phyloP scores from a whole-genome alignment of 2,797 vertebrate species.

The Malurus leucopterus region DNA sequence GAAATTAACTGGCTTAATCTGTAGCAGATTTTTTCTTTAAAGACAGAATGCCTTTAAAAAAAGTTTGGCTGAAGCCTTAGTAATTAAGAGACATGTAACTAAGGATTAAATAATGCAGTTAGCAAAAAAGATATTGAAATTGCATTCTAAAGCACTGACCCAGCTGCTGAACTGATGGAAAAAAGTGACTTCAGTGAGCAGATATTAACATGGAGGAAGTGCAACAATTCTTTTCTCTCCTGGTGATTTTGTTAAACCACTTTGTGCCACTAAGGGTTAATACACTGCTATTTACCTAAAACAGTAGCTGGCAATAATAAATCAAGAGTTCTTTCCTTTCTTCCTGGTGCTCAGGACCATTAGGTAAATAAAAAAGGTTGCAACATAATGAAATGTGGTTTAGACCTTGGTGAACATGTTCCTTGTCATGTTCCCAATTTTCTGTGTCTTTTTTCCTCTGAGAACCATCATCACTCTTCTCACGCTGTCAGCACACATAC shows the following conservation, averaged over 20 bases:
- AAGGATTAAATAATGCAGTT: neutral
- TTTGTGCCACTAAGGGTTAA: neutral
- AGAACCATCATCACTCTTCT: neutral
- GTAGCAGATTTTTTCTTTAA: neutral
- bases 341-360: neutral
- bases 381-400: neutral
- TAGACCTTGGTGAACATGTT: neutral
- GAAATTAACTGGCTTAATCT: neutral
- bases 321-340: neutral
- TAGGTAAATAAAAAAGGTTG: neutral
- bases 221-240: neutral
- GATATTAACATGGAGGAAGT: neutral
- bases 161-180: neutral
- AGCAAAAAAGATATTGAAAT: neutral
- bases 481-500: neutral
- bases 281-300: neutral
- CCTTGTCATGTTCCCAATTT: neutral
- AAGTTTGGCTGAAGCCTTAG: neutral
- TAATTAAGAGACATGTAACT: neutral
- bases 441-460: neutral
- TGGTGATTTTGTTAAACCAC: neutral
- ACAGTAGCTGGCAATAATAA: neutral
- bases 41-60: neutral
- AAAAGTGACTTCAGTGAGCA: neutral
- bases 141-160: neutral